phyloP scores from a whole-genome alignment of 2,888 invertebrate genomes.

The Sipha maydis region DNA sequence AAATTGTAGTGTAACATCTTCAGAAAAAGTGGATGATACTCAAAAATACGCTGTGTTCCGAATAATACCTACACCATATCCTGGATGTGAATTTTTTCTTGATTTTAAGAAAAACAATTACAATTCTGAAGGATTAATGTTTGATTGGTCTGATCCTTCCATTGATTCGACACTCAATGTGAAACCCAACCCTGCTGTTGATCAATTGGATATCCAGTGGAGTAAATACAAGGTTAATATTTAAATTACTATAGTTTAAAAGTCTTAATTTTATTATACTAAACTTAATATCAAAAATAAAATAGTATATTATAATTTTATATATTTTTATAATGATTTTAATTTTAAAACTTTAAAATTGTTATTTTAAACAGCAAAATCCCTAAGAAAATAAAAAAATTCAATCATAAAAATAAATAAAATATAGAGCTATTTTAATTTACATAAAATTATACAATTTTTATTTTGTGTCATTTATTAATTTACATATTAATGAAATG shows the following conservation, averaged over 20 bases:
- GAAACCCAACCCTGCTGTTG: constrained; percentile 71
- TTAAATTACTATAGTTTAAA: background rate
- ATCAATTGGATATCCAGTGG: constrained; percentile 73
- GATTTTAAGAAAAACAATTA: constrained; percentile 79
- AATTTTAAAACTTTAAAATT: no score
- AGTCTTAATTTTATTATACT: no score
- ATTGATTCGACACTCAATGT: constrained; percentile 76
- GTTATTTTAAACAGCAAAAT: no score
- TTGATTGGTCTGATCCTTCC: constrained; percentile 79
- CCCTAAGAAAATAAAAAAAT: no score
- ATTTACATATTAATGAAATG: no score
- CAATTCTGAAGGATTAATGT: constrained; percentile 74
- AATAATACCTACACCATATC: constrained; percentile 80
- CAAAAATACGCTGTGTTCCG: constrained; percentile 79
- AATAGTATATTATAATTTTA: no score
- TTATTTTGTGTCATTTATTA: no score
- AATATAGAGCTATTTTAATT: no score
- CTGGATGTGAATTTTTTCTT: constrained; percentile 85
- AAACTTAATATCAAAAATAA: no score
- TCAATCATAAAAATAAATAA: no score
- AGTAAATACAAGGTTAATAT: constrained; percentile 72
- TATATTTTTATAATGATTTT: no score
- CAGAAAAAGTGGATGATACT: constrained; percentile 84
- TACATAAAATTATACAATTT: no score
- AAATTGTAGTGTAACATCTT: constrained; percentile 77